phyloP scores from a whole-genome alignment of 1,140 invertebrate genomes.

The Pogonomyrmex californicus region DNA sequence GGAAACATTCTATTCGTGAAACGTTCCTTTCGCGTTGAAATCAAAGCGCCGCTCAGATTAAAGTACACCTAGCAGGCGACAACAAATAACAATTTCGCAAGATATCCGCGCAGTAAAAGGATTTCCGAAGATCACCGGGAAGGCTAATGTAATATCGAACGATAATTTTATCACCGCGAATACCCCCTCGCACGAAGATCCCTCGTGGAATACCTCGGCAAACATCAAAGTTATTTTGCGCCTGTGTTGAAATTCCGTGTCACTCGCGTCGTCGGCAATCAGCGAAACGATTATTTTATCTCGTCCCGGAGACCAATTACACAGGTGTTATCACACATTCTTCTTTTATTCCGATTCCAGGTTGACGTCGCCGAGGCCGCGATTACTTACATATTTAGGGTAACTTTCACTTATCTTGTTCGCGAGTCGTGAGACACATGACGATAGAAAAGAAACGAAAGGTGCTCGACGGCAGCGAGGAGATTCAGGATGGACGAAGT shows the following conservation, averaged over 20 bases:
- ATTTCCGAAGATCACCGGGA: not conserved
- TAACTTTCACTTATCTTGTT: conserved; percentile 45
- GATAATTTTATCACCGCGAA: conserved; percentile 3
- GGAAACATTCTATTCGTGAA: not conserved
- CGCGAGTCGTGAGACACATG: not conserved
- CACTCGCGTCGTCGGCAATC: not conserved
- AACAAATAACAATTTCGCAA: not conserved
- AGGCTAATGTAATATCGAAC: conserved; percentile 7
- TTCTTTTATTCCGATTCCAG: not conserved
- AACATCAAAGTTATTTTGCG: conserved; percentile 6
- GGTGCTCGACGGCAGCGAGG: not conserved
- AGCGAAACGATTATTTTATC: conserved; percentile 34
- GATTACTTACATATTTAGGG: conserved; percentile 13
- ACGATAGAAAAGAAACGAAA: conserved; percentile 40
- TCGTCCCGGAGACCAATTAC: not conserved
- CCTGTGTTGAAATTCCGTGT: not conserved
- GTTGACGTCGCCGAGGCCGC: not conserved
- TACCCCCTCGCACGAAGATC: not conserved
- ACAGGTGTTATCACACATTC: not conserved
- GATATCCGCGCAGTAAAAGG: not conserved
- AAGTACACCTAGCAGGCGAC: not conserved
- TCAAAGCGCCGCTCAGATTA: not conserved
- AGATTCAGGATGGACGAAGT: conserved; percentile 9
- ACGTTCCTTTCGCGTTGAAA: not conserved
- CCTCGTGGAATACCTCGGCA: not conserved